Base-by-base conservation (phyloP, 53 echinoderm and acorn worm genomes). In the Echinarachnius parma region DNA sequence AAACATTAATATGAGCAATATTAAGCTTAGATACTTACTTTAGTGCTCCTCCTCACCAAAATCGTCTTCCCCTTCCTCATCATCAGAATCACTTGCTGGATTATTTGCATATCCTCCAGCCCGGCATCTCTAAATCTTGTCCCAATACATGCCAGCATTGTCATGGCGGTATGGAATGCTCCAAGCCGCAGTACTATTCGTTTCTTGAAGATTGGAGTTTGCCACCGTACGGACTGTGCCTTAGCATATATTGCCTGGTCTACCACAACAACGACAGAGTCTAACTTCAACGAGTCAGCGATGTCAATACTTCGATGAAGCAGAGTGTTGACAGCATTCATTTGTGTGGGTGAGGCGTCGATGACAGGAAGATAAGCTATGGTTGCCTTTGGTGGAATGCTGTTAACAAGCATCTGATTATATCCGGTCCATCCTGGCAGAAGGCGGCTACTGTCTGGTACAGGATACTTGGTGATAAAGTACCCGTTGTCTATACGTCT, bases 161-260 rank as follows among this genome's bases (percentile, higher is more conserved):
- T 50, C 48, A 59, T 54, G 19, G 37, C 58, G 31, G 78, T 87
- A 31, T 87, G 87, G 42, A 70, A 69, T 7, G 39, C 75, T 50
- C 84, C 84, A 33, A 83, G 55, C 53, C 84, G 32, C 21, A 84
- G 24, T 1, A 84, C 72, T 28, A 76, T 67, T 21, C 82, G 23
- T 8, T 61, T 15, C 49, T 29, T 63, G 22, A 60, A 59, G 3
- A 19, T 1, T 13, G 63, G 36, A 28, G 33, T 76, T 23, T 83
- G 68, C 88, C 88, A 88, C 28, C 79, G 26, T 3, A 88, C 68
- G 0, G 16, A 1, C 52, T 82, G 79, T 1, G 65, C 79, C 48
- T 88, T 83, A 11, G 53, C 14, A 46, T 80, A 88, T 23, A 83
- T 88, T 0, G 89, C 80, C 22, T 88, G 88, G 28, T 88, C 88